Evolutionary conservation across 2,797 vertebrate species (phyloP).

Genomic region (Hozukius guyotensis): DNA sequence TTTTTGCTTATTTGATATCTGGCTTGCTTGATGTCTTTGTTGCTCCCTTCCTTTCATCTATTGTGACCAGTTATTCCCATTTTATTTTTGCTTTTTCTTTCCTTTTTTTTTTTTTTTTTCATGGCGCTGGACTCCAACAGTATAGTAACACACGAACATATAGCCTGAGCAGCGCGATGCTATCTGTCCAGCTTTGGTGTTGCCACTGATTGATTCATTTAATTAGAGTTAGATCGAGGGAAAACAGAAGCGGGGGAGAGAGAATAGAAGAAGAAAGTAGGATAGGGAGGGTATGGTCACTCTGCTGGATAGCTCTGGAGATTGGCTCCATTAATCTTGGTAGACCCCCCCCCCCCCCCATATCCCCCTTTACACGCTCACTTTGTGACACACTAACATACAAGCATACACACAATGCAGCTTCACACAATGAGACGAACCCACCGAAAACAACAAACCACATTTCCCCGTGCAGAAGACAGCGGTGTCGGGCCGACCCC

Average conservation of each 20-base stretch:
- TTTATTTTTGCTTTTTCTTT: conserved; percentile 23
- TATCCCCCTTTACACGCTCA: conserved; percentile 45
- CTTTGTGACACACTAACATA: conserved; percentile 57
- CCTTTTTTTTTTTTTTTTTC: background rate
- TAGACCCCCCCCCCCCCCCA: conserved; percentile 17
- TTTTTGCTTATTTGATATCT: conserved; percentile 7
- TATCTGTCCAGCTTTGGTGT: conserved; percentile 69
- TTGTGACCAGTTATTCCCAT: conserved; percentile 9
- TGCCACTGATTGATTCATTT: conserved; percentile 87
- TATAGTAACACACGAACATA: conserved; percentile 21
- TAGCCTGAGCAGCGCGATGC: conserved; percentile 53
- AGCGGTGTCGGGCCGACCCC: background rate
- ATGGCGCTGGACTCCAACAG: background rate
- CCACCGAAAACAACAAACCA: conserved; percentile 3
- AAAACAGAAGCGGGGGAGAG: conserved; percentile 38
- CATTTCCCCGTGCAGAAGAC: conserved; percentile 10
- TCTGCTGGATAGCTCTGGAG: conserved; percentile 75
- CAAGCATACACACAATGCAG: conserved; percentile 24
- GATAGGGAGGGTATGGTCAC: conserved; percentile 69
- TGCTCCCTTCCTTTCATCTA: conserved; percentile 10
- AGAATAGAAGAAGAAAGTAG: conserved; percentile 58
- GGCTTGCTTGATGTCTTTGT: conserved; percentile 8
- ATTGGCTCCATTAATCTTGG: conserved; percentile 86
- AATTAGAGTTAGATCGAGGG: conserved; percentile 81
- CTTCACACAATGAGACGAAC: conserved; percentile 6